Evolutionary conservation across 2,888 invertebrate genomes (phyloP).

Genomic region (Sminthurinus aureus): DNA sequence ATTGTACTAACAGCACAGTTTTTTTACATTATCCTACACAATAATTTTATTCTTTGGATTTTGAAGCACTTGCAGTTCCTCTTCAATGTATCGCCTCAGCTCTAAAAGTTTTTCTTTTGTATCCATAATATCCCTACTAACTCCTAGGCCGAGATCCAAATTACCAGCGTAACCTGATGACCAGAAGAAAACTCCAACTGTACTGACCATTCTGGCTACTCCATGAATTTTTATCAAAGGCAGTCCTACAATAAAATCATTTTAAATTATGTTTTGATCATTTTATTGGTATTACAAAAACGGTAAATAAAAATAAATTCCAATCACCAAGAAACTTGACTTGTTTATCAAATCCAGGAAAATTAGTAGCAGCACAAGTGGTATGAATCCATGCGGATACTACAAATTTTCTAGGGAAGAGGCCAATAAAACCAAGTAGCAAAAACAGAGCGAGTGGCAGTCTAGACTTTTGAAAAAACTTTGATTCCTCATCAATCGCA

Average conservation of each 20-base stretch:
- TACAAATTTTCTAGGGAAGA: not conserved
- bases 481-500: not conserved
- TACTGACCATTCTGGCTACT: not conserved
- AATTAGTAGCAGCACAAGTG: slow-evolving; percentile 11
- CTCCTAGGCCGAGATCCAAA: not conserved
- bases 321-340: not conserved
- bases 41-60: not conserved
- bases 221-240: not conserved
- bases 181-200: not conserved
- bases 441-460: not conserved
- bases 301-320: no score
- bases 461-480: not conserved
- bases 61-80: not conserved
- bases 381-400: not conserved
- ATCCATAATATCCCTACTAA: not conserved
- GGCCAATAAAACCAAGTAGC: not conserved
- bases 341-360: slow-evolving; percentile 8
- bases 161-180: not conserved
- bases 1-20: no score
- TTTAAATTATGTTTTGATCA: no score
- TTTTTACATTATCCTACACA: no score
- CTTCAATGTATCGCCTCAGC: not conserved
- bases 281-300: no score
- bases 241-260: not conserved
- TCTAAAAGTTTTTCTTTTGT: not conserved